Percentiles rank a stretch among this genome's conserved stretches.
phyloP scores from a whole-genome alignment of 2,113 vertebrate genomes.

The Mesocricetus auratus region DNA sequence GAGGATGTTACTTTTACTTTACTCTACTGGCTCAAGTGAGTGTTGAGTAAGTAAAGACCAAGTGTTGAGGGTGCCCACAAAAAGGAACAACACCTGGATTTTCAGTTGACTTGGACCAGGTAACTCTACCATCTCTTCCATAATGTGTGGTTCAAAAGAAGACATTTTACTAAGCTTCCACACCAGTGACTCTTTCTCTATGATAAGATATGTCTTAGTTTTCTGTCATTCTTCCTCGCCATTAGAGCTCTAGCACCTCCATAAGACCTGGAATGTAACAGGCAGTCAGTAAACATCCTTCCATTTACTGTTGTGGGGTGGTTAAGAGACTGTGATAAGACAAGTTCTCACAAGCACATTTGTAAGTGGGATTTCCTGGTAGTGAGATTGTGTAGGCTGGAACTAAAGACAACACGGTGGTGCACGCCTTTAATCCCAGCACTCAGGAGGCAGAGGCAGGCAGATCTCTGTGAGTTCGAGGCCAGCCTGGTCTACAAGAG shows the following conservation, averaged over 20 bases:
- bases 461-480: no score
- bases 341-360: neutral
- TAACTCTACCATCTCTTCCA: neutral
- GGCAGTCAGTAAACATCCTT: neutral
- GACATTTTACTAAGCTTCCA: neutral
- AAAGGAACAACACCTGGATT: neutral
- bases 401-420: constrained; percentile 12
- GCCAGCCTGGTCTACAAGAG: no score
- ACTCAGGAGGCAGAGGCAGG: no score
- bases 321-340: neutral
- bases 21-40: neutral
- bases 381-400: neutral
- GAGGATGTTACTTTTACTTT: neutral
- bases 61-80: neutral
- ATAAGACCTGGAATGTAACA: neutral
- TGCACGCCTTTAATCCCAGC: no score
- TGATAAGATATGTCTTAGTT: neutral
- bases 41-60: neutral
- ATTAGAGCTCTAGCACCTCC: neutral
- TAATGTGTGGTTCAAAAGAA: neutral
- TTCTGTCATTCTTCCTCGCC: neutral
- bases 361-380: constrained; percentile 15
- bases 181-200: neutral
- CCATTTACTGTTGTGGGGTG: neutral
- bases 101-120: neutral